These are phyloP conservation scores for Ophioderma brevispina DNA, from an alignment of 35 echinoderm and acorn worm species.

Conservation along the genomic window DNA sequence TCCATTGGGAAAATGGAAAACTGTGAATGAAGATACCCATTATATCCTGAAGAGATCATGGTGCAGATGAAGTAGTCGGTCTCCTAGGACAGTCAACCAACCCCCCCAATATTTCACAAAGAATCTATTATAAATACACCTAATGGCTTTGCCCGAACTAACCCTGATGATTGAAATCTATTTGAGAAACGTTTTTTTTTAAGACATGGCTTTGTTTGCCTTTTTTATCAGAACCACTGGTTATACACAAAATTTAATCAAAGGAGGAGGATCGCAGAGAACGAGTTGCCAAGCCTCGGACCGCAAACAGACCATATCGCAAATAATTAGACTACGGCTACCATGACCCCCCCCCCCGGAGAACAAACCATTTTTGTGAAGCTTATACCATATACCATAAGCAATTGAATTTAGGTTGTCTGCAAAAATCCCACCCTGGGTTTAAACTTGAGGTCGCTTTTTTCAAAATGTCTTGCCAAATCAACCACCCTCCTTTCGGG, in stretches of 20 bases:
- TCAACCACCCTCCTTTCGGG: too few species aligned
- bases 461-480: too few species aligned
- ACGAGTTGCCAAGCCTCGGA: not conserved
- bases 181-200: slow-evolving; percentile 53
- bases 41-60: slow-evolving; percentile 46
- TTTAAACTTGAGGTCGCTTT: too few species aligned
- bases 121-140: slow-evolving; percentile 18
- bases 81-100: slow-evolving; percentile 51
- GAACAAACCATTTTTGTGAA: too few species aligned
- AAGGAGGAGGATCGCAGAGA: not conserved
- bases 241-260: not conserved
- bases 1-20: slow-evolving; percentile 90
- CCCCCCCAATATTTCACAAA: slow-evolving; percentile 77
- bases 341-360: too few species aligned
- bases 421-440: too few species aligned
- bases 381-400: too few species aligned
- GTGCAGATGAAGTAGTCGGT: slow-evolving; percentile 42
- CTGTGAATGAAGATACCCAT: slow-evolving; percentile 64
- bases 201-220: slow-evolving; percentile 85
- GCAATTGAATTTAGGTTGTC: too few species aligned
- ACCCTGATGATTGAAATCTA: slow-evolving; percentile 16
- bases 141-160: slow-evolving; percentile 42
- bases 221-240: slow-evolving; percentile 19
- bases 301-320: too few species aligned
- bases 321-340: too few species aligned